Base-by-base conservation (phyloP, 1,140 invertebrate genomes). In the Goniozus legneri region DNA sequence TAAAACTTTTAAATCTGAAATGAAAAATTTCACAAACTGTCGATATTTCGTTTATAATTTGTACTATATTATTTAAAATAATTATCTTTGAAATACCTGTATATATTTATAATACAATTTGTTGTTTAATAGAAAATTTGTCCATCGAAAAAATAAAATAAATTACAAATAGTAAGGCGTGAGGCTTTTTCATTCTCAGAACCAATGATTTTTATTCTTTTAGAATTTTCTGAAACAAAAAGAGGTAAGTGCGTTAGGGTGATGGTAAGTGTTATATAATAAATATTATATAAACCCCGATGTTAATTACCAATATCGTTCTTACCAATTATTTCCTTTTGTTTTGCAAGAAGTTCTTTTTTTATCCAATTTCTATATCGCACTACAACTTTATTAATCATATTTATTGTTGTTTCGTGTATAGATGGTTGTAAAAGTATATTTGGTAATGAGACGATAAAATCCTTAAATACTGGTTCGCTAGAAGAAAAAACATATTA, bases 101-200 rank as follows among this genome's bases (percentile, higher is more conserved):
- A n/a, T n/a, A n/a, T n/a, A n/a, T n/a, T n/a, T n/a, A n/a, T n/a
- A n/a, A n/a, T n/a, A n/a, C n/a, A n/a, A n/a, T n/a, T n/a, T n/a
- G n/a, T n/a, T n/a, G 35, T 35, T 65, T 44, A 74, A 52, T 58
- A 73, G 43, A 67, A 74, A 37, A 69, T 42, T 44, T 69, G 52
- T 32, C 50, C 59, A 50, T 75, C 60, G 10, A 70, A 43, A 39
- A 71, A 74, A 37, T 75, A 69, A 47, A 74, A 71, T 35, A 76
- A 56, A 58, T 75, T 75, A 35, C 63, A 72, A 20, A 76, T 69
- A 50, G 52, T 67, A 1, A 72, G 56, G 10, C 70, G 59, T 18
- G 71, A 73, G 27, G 46, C 52, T 33, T 60, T 56, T 10, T 64
- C 48, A 41, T 74, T 47, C 3, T 51, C 48, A 1, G 65, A 61